A percentile compares a stretch with the other conserved stretches of the same genome.
Evolutionary conservation across 1,140 invertebrate species (phyloP).

Genomic region (Drosophila pruinosa): DNA sequence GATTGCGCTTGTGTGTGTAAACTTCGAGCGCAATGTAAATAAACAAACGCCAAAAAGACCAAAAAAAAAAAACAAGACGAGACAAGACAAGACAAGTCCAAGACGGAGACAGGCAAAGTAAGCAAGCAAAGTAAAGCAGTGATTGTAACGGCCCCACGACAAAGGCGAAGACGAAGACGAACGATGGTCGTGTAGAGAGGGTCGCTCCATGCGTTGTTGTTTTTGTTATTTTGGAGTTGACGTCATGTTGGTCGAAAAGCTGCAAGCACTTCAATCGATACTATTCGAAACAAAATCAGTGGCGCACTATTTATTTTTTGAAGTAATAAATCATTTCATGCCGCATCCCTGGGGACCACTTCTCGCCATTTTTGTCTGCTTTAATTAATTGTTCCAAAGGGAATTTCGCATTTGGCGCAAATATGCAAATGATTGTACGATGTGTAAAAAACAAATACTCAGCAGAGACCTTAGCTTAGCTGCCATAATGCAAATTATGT

Average conservation of each 20-base stretch:
- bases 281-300: no score
- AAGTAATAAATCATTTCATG: neutral
- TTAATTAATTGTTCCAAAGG: neutral
- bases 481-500: neutral
- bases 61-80: conserved; percentile 38
- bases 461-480: no score
- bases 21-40: conserved; percentile 78
- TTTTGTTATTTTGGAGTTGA: neutral
- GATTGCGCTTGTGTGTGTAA: conserved; percentile 51
- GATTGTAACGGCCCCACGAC: no score
- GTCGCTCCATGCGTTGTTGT: neutral
- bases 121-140: no score
- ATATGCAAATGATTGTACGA: neutral
- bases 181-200: neutral
- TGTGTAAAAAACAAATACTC: no score
- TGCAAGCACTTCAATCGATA: neutral
- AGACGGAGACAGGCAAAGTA: conserved; percentile 18
- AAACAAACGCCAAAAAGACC: conserved; percentile 71
- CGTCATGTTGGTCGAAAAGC: neutral
- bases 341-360: neutral
- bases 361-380: neutral
- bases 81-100: conserved; percentile 41
- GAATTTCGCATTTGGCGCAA: neutral
- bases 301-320: no score
- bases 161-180: conserved; percentile 13